phyloP scores from a whole-genome alignment of 1,140 invertebrate species.

The Caenorhabditis tropicalis region DNA sequence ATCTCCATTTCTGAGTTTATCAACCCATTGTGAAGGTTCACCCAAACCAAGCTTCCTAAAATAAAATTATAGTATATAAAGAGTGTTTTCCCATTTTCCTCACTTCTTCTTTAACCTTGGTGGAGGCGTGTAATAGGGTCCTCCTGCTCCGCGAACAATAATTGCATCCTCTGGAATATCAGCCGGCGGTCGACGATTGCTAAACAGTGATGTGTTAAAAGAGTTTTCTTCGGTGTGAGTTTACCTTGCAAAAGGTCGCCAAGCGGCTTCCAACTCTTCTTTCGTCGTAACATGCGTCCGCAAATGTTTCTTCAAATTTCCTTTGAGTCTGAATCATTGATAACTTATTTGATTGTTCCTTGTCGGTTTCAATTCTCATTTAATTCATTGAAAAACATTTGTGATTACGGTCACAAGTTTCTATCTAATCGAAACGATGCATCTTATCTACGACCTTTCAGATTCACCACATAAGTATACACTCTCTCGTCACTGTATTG shows the following conservation, averaged over 20 bases:
- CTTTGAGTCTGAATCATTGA: constrained; percentile 57
- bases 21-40: constrained; percentile 64
- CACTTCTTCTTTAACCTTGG: constrained; percentile 3
- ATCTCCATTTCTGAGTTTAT: constrained; percentile 68
- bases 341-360: background rate
- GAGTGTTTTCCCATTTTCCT: background rate
- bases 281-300: constrained; percentile 69
- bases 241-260: constrained; percentile 71
- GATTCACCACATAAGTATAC: background rate
- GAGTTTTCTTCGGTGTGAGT: background rate
- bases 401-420: constrained; percentile 22
- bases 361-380: background rate
- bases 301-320: constrained; percentile 70
- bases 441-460: constrained; percentile 17
- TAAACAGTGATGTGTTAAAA: constrained; percentile 49
- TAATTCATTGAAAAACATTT: background rate
- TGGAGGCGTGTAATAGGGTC: constrained; percentile 65
- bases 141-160: constrained; percentile 65
- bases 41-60: constrained; percentile 68
- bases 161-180: constrained; percentile 71
- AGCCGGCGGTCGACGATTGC: constrained; percentile 70
- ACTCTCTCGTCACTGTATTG: background rate
- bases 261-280: constrained; percentile 70
- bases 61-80: background rate
- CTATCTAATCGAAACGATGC: constrained; percentile 12